Conservation (phyloP, 2,113 vertebrate species). For the Parotia lawesii region DNA sequence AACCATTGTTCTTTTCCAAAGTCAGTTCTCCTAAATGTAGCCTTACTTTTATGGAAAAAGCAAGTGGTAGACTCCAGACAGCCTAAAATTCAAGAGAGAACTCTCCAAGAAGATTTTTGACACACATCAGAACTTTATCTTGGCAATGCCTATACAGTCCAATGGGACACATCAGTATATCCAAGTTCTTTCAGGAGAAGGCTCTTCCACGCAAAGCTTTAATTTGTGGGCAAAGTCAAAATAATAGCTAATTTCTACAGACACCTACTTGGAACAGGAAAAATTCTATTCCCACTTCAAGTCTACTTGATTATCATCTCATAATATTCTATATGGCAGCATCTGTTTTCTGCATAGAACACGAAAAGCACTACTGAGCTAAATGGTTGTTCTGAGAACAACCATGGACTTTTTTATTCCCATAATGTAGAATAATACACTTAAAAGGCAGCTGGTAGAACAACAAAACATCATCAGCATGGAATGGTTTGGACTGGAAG, state of each 20-base stretch:
- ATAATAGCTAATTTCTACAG: neutral
- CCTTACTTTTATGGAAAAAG: neutral
- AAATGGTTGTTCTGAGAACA: neutral
- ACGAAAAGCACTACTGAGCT: neutral
- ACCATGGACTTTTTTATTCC: neutral
- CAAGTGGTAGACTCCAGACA: neutral
- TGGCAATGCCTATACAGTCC: neutral
- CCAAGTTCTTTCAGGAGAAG: slow-evolving; percentile 2
- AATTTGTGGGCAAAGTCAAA: neutral
- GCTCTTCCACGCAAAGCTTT: neutral
- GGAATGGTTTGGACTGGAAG: neutral
- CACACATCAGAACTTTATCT: neutral
- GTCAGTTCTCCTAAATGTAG: neutral
- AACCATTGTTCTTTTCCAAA: neutral
- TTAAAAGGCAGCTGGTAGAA: neutral
- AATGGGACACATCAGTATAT: neutral
- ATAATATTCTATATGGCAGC: neutral
- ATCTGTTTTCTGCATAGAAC: neutral
- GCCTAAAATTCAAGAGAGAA: neutral
- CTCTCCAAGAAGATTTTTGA: neutral
- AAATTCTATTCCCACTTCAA: neutral
- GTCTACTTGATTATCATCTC: neutral
- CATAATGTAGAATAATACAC: neutral
- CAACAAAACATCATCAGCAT: neutral
- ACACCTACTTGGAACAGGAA: neutral